Conservation (phyloP, 2,888 invertebrate genomes). For the Hymenopus coronatus region DNA sequence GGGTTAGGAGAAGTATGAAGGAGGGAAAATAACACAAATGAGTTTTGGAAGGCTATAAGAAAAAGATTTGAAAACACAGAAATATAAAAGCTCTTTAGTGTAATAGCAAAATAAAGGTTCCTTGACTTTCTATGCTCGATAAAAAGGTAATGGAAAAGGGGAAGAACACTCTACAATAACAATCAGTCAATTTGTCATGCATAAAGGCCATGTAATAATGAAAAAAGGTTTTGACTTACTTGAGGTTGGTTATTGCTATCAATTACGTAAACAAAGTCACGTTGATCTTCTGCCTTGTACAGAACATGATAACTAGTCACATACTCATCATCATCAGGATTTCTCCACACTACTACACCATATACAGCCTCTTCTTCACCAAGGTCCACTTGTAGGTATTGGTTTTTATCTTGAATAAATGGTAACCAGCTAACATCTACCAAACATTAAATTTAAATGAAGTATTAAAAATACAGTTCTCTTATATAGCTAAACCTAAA, state of each 20-base stretch:
- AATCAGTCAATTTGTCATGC: no score
- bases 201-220: neutral
- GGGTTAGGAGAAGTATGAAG: no score
- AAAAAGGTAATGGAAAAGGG: no score
- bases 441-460: neutral
- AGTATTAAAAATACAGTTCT: neutral
- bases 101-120: no score
- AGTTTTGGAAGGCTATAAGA: no score
- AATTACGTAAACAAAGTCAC: slow-evolving; percentile 57
- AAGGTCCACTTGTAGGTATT: slow-evolving; percentile 60
- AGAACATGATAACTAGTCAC: slow-evolving; percentile 72
- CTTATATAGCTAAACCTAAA: no score
- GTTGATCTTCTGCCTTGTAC: slow-evolving; percentile 43
- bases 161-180: no score
- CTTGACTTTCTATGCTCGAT: no score
- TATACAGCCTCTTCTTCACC: slow-evolving; percentile 65
- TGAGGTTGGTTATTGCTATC: slow-evolving; percentile 47
- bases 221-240: neutral
- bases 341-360: slow-evolving; percentile 71
- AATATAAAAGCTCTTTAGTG: no score
- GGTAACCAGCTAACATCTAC: slow-evolving; percentile 69
- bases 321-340: slow-evolving; percentile 64
- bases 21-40: no score
- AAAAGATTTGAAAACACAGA: no score
- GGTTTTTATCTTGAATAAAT: slow-evolving; percentile 54